Conservation (phyloP, 1,140 invertebrate species). For the Solen grandis region DNA sequence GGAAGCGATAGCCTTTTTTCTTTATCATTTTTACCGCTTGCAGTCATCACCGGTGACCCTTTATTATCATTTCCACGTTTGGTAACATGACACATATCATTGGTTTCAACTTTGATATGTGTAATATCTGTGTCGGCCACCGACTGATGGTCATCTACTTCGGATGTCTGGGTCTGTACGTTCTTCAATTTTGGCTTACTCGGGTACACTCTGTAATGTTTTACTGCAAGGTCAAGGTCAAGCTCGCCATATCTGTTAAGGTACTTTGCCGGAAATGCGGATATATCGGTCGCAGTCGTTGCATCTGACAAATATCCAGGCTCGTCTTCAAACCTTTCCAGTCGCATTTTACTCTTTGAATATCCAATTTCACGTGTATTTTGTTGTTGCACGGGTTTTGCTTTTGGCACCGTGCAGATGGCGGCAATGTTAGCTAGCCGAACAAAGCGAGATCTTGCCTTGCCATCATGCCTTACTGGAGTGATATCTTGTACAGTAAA, state of each 20-base stretch:
- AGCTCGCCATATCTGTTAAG: constrained; percentile 37
- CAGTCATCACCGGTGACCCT: background rate
- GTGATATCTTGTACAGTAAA: constrained; percentile 58
- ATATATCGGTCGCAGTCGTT: constrained; percentile 37
- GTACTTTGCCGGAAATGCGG: constrained; percentile 14
- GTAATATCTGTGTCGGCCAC: background rate
- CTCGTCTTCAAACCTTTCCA: constrained; percentile 21
- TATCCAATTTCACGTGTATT: constrained; percentile 29
- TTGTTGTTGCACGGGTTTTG: constrained; percentile 12
- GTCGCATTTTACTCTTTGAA: constrained; percentile 17
- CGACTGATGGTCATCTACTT: background rate
- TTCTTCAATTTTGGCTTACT: constrained; percentile 39
- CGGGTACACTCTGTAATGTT: constrained; percentile 36
- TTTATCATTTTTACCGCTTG: background rate
- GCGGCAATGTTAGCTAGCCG: constrained; percentile 49
- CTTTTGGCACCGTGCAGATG: constrained; percentile 35
- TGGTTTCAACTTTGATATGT: background rate
- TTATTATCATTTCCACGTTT: background rate
- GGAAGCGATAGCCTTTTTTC: constrained; percentile 37
- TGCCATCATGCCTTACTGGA: constrained; percentile 34
- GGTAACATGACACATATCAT: background rate
- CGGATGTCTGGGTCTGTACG: constrained; percentile 31
- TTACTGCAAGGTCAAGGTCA: constrained; percentile 37
- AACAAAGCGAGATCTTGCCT: constrained; percentile 44
- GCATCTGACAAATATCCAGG: constrained; percentile 24